Conservation (phyloP, 2,888 invertebrate genomes). For the Thalpophila matura region DNA sequence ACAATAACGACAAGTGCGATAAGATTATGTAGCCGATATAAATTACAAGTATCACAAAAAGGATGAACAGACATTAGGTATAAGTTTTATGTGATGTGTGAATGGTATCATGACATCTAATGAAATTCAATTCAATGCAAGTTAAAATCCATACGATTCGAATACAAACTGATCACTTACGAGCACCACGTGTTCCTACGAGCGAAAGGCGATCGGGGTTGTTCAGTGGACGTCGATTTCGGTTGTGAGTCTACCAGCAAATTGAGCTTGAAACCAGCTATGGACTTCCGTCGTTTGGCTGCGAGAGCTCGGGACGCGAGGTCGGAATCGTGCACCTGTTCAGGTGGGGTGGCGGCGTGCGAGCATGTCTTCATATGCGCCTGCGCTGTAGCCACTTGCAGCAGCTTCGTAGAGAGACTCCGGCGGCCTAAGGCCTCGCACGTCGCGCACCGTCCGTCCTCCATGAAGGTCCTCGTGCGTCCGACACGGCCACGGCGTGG, state of each 20-base stretch:
- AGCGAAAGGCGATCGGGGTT: slow-evolving; percentile 76
- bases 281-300: slow-evolving; percentile 87
- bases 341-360: slow-evolving; percentile 77
- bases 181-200: slow-evolving; percentile 90
- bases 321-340: slow-evolving; percentile 79
- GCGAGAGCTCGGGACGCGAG: slow-evolving; percentile 85
- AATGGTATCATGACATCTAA: slow-evolving; percentile 14
- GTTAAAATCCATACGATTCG: slow-evolving; percentile 55
- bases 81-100: slow-evolving; percentile 8
- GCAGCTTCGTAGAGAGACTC: slow-evolving; percentile 84
- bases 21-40: slow-evolving; percentile 68
- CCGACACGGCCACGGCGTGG: slow-evolving; percentile 85
- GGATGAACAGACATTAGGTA: slow-evolving; percentile 18
- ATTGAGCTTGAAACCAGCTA: slow-evolving; percentile 84
- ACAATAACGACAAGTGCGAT: slow-evolving; percentile 75
- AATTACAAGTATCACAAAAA: slow-evolving; percentile 55
- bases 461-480: slow-evolving; percentile 88
- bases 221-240: slow-evolving; percentile 76
- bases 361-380: slow-evolving; percentile 87
- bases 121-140: slow-evolving; percentile 18
- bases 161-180: slow-evolving; percentile 77
- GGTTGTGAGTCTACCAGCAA: slow-evolving; percentile 77
- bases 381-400: slow-evolving; percentile 88
- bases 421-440: slow-evolving; percentile 88
- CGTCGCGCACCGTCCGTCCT: slow-evolving; percentile 86